A percentile compares a stretch with the other conserved stretches of the same genome.
Evolutionary conservation across 2,113 vertebrate species (phyloP).

Genomic region (Erythrolamprus reginae): DNA sequence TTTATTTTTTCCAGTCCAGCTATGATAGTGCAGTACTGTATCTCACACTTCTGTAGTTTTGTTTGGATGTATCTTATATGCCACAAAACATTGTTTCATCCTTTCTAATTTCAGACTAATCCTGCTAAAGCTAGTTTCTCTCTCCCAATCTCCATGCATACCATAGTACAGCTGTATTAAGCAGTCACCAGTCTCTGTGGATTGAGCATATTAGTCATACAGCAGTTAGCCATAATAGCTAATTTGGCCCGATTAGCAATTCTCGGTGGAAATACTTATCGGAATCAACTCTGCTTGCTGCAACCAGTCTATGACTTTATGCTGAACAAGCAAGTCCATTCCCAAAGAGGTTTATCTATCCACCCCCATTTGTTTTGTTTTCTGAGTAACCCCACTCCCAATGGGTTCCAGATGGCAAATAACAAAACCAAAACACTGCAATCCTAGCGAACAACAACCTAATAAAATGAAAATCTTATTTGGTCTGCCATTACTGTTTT

Average conservation of each 20-base stretch:
- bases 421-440: background rate
- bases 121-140: background rate
- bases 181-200: constrained; percentile 47
- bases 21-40: no score
- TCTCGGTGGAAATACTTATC: constrained; percentile 57
- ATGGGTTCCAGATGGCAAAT: background rate
- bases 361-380: background rate
- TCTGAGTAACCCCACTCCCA: background rate
- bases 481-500: constrained; percentile 12
- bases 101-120: background rate
- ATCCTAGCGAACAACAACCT: background rate
- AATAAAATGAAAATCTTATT: background rate
- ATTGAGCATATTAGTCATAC: constrained; percentile 45
- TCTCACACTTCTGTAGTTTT: background rate
- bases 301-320: constrained; percentile 51
- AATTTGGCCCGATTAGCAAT: constrained; percentile 54
- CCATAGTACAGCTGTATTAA: background rate
- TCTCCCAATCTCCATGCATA: background rate
- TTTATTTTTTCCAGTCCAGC: background rate
- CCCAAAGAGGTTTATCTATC: constrained; percentile 11
- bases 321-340: constrained; percentile 34
- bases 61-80: background rate
- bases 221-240: constrained; percentile 40
- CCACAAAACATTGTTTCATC: background rate
- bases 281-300: constrained; percentile 55